These are phyloP conservation scores for Tuberolachnus salignus DNA, from an alignment of 2,888 invertebrate species.

Conservation along the genomic window DNA sequence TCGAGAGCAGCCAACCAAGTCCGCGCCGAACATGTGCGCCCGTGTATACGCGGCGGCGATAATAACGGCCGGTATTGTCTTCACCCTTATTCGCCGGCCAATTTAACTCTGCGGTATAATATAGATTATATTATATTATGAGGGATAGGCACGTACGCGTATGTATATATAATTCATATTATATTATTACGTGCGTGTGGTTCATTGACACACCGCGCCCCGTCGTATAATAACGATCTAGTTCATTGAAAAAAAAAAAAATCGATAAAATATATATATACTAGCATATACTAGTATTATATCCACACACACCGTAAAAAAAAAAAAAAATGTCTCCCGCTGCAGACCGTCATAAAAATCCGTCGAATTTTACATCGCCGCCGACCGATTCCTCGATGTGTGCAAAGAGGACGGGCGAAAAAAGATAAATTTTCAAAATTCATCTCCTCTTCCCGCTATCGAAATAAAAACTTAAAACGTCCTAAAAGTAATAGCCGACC, in stretches of 20 bases:
- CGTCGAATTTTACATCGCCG: neutral
- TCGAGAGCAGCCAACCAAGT: conserved; percentile 34
- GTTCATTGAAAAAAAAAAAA: neutral
- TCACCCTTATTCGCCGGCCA: conserved; percentile 34
- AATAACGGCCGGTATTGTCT: conserved; percentile 34
- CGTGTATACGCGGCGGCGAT: conserved; percentile 22
- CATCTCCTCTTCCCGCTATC: too few species aligned
- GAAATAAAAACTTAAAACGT: too few species aligned
- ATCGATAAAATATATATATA: neutral
- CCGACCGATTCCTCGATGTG: too few species aligned
- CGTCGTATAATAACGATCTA: neutral
- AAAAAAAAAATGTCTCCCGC: too few species aligned
- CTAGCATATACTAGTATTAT: too few species aligned
- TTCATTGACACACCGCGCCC: too few species aligned
- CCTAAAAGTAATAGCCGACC: too few species aligned
- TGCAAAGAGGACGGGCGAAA: too few species aligned
- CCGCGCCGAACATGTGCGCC: conserved; percentile 53
- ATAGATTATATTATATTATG: neutral
- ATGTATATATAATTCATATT: neutral
- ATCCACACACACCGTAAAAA: too few species aligned
- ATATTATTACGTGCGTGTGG: too few species aligned
- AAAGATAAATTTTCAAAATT: too few species aligned
- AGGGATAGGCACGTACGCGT: neutral
- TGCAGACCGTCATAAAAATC: too few species aligned
- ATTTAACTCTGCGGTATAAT: conserved; percentile 38